phyloP scores from a whole-genome alignment of 2,797 vertebrate genomes.

The Pteronotus mesoamericanus region DNA sequence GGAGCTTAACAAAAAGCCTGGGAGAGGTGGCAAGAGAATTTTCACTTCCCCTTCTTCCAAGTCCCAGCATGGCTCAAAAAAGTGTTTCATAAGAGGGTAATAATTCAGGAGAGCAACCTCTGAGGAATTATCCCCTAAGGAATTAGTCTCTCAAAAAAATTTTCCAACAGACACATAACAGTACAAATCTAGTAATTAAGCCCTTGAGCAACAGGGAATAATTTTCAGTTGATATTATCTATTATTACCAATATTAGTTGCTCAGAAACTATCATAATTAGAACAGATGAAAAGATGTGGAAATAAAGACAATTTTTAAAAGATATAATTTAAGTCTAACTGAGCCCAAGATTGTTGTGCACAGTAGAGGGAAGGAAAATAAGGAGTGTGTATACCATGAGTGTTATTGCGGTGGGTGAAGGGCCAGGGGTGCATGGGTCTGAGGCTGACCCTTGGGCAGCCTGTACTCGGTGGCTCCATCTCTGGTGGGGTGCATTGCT shows the following conservation, averaged over 20 bases:
- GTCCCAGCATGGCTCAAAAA: neutral
- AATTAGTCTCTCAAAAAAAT: constrained; percentile 25
- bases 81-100: constrained; percentile 36
- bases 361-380: neutral
- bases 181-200: constrained; percentile 34
- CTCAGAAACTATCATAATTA: constrained; percentile 37
- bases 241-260: constrained; percentile 21
- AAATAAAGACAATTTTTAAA: constrained; percentile 26
- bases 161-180: constrained; percentile 24
- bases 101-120: constrained; percentile 55
- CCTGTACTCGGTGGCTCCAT: neutral
- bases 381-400: neutral
- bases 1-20: constrained; percentile 11
- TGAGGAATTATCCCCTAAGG: constrained; percentile 40
- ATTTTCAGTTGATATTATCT: constrained; percentile 40
- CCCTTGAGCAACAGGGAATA: neutral
- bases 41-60: constrained; percentile 2
- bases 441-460: neutral
- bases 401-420: neutral
- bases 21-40: constrained; percentile 2
- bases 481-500: neutral
- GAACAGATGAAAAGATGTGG: constrained; percentile 14
- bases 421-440: no score
- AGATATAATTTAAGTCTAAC: constrained; percentile 5
- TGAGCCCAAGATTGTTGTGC: neutral